Evolutionary conservation across 2,888 invertebrate species (phyloP), one percentile per base, ranked within the genome.

Genomic region (Pardosa pseudoannulata): DNA sequence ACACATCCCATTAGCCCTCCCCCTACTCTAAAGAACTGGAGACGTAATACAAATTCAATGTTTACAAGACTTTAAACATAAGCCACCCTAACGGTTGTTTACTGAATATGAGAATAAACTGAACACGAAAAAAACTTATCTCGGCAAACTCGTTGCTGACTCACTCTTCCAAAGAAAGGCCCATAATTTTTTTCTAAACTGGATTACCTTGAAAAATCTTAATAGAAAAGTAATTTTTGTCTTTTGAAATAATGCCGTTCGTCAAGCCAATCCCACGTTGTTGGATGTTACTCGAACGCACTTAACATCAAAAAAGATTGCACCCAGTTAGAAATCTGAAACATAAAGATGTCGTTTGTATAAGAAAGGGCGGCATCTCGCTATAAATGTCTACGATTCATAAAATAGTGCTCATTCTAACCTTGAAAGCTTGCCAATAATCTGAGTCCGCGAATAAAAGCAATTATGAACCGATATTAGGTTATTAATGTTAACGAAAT

Each of bases 371-470:
- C 76, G 76, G 64, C 19, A 72, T 71, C 50, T 7, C 0, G 29
- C 65, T 56, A 76, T 78, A 78, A 83, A 83, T 46, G 83, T 78
- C 70, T n/a, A 64, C 65, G 23, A 28, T 36, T 73, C 62, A 27
- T 16, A 32, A 82, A 76, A 82, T 71, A 71, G 31, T 36, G 39
- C 19, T 46, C 64, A 41, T 71, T 23, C 6, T 6, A 75, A 56
- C 83, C 83, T 83, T 83, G 83, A 83, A 83, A 28, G 56, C 65
- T 65, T 78, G 83, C 83, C 83, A 83, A 72, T 67, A 72, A 65
- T 83, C 76, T 71, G 65, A 50, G 19, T 36, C 50, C 64, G 27
- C n/a, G 29, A n/a, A 32, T 72, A 72, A 83, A 72, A 28, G 56
- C 72, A 83, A 83, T 83, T 83, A 83, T 72, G 64, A 78, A 50